phyloP scores from a whole-genome alignment of 2,888 invertebrate species.

The Athripsodes cinereus region DNA sequence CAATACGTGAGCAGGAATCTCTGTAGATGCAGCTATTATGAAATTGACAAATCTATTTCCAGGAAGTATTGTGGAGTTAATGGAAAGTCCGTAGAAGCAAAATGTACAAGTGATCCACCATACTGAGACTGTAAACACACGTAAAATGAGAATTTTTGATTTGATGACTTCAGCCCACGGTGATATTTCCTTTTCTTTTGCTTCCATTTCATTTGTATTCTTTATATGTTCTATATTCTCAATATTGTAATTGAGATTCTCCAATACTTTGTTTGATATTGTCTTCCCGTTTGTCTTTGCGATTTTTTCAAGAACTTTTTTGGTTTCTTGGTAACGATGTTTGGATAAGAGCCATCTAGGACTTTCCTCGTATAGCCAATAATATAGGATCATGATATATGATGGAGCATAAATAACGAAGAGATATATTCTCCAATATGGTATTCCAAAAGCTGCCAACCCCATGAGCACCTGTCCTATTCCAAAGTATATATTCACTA shows the following conservation, averaged over 20 bases:
- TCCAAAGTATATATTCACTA: constrained; percentile 34
- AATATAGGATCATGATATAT: constrained; percentile 54
- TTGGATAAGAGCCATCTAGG: constrained; percentile 68
- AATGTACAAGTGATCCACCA: constrained; percentile 77
- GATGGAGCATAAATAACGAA: constrained; percentile 58
- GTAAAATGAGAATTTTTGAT: constrained; percentile 49
- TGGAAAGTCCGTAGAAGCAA: constrained; percentile 73
- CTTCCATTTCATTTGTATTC: constrained; percentile 27
- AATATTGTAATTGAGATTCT: constrained; percentile 33
- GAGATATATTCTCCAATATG: constrained; percentile 60
- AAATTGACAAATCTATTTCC: constrained; percentile 76
- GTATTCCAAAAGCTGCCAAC: constrained; percentile 54
- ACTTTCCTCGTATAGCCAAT: constrained; percentile 59
- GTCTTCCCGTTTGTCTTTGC: constrained; percentile 57
- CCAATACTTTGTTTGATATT: constrained; percentile 41
- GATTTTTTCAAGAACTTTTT: constrained; percentile 56
- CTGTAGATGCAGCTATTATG: constrained; percentile 57
- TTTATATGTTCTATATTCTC: constrained; percentile 32
- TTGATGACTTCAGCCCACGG: constrained; percentile 44
- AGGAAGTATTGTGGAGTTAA: constrained; percentile 68
- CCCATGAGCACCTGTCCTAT: constrained; percentile 59
- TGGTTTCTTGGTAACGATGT: constrained; percentile 58
- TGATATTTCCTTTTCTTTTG: constrained; percentile 29
- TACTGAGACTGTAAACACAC: constrained; percentile 61
- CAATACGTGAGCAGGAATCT: constrained; percentile 66